Base-by-base conservation (phyloP, 2,888 invertebrate species). In the Acleris literana region DNA sequence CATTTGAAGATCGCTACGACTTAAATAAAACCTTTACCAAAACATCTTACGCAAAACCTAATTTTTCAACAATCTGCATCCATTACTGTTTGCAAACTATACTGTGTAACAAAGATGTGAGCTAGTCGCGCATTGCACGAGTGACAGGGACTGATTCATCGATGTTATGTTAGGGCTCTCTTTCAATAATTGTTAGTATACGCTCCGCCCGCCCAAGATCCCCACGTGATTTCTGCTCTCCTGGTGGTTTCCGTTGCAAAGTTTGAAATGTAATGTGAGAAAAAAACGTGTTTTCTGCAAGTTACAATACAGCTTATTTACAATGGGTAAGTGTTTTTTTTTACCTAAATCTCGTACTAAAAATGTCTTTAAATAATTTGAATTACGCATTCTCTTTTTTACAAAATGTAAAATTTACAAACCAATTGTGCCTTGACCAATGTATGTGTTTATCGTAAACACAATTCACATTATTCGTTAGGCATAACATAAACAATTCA, bases 141-240 rank as follows among this genome's bases (percentile, higher is more conserved):
- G 16, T 29, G n/a, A 20, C 16, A 51, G 17, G 13, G 13, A 1
- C 25, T 16, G 52, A 7, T 11, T 16, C 22, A 22, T 18, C 22
- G 33, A 5, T 43, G 44, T 25, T 18, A 17, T 44, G 33, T 46
- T 39, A 44, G 51, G 55, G 48, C 49, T 61, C 44, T 59, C 69
- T 56, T 56, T 52, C 48, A n/a, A 53, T 62, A 52, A 49, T 58
- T 64, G 74, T 74, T 80, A 84, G 84, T 85, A 49, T 64, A 69
- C 71, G 72, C 66, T 69, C 71, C 79, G 78, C 76, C 77, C 77
- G 75, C 77, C 74, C 63, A 56, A 74, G 70, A 81, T 71, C 76
- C 74, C 77, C 78, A 83, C 84, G 84, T 72, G 72, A 75, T 75
- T 75, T 72, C 73, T 81, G 79, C 65, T 68, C 61, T 51, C 83